Base-by-base conservation (phyloP, 53 echinoderm and acorn worm genomes). In the Zoroaster sp. region DNA sequence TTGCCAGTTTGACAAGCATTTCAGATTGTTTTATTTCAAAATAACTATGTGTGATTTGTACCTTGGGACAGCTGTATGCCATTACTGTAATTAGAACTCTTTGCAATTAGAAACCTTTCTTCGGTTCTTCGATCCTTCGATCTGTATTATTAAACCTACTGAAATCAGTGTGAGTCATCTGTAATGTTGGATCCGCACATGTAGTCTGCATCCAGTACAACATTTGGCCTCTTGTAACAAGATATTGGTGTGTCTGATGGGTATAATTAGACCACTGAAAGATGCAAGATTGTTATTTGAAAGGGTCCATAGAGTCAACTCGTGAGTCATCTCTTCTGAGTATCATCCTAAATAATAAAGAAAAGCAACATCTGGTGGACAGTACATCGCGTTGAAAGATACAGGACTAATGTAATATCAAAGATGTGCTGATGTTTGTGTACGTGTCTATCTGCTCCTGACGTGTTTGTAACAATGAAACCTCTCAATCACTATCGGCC, bases 171-270 rank as follows among this genome's bases (percentile, higher is more conserved):
- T 37, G 17, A 33, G 54, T 20, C 38, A 35, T 45, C 9, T n/a
- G 0, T 0, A 54, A 23, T n/a, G 4, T 28, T 82, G 25, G 35
- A 33, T 78, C 9, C 40, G 21, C 51, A 14, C 8, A 0, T 76
- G 25, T 47, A 46, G 78, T 55, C 53, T 37, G 78, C 10, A 28
- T 17, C n/a, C 40, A n/a, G 39, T 40, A 36, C 9, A 37, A 25
- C 79, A 79, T 79, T 55, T 79, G 79, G 79, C 63, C 39, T 20
- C 14, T 38, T 40, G 82, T 82, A 82, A 82, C 43, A 43, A 67
- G 68, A 82, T 42, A 67, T 43, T 21, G 31, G 30, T 41, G 66
- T 39, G 65, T 38, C 65, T 63, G 51, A 12, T 33, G 75, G 36
- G 23, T 37, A 17, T 69, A 23, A 25, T 42, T 46, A 76, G 1